phyloP scores from a whole-genome alignment of 2,797 vertebrate species.

The Catamblyrhynchus diadema region DNA sequence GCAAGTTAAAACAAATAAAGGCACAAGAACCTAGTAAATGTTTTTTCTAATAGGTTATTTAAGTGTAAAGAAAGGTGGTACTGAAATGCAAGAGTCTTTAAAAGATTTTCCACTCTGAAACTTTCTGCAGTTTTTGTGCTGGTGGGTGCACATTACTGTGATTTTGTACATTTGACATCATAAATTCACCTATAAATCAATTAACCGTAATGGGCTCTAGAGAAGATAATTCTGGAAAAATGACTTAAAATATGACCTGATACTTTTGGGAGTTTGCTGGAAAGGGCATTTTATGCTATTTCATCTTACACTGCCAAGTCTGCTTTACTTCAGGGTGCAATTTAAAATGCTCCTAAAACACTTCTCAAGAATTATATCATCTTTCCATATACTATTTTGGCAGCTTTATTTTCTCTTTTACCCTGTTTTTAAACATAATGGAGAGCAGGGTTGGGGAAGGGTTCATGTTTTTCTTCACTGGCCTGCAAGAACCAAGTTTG shows the following conservation, averaged over 20 bases:
- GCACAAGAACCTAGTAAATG: not conserved
- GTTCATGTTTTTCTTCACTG: not conserved
- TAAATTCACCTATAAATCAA: not conserved
- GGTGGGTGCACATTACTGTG: not conserved
- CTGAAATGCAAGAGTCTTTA: not conserved
- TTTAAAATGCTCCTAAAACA: not conserved
- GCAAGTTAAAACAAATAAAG: not conserved
- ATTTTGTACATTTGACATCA: not conserved
- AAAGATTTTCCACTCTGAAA: not conserved
- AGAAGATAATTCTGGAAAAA: not conserved
- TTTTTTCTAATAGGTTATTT: not conserved
- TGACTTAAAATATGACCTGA: not conserved
- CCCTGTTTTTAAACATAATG: not conserved
- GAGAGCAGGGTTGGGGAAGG: not conserved
- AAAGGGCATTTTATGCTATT: not conserved
- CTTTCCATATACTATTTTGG: not conserved
- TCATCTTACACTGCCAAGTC: not conserved
- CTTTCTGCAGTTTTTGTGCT: not conserved
- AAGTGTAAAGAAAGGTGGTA: not conserved
- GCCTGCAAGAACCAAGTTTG: not conserved
- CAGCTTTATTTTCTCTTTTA: not conserved
- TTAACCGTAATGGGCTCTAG: not conserved
- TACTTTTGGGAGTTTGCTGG: not conserved
- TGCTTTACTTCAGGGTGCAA: constrained; percentile 2
- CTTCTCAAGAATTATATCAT: not conserved